These are phyloP conservation scores for Calephelis perditalis DNA, from an alignment of 2,888 invertebrate species.

Conservation along the genomic window DNA sequence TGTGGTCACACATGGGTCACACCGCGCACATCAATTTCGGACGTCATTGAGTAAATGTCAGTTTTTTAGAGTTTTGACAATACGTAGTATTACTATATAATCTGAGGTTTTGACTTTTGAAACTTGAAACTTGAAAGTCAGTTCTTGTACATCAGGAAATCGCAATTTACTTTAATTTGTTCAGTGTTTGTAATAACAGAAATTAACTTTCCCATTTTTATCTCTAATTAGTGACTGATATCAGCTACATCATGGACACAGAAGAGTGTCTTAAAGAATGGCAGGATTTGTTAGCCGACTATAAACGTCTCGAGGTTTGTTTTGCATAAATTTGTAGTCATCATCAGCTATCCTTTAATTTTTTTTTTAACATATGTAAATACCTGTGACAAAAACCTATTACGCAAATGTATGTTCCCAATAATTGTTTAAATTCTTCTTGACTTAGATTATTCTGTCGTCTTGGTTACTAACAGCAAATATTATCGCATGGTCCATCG, in stretches of 20 bases:
- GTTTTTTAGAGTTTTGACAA: not conserved
- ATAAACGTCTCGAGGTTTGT: constrained; percentile 88
- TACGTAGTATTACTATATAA: no score
- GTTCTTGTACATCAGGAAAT: not conserved
- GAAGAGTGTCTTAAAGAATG: constrained; percentile 85
- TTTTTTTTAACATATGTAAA: not conserved
- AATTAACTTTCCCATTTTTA: constrained; percentile 2
- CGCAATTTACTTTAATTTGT: constrained; percentile 2
- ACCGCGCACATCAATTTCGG: no score
- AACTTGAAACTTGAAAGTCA: not conserved
- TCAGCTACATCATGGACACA: constrained; percentile 67
- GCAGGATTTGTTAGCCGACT: constrained; percentile 88
- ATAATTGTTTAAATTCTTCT: not conserved
- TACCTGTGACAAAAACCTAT: no score
- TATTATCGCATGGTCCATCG: no score
- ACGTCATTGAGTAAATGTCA: not conserved
- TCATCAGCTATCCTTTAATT: not conserved
- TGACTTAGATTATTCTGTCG: not conserved
- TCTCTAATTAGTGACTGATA: constrained; percentile 12
- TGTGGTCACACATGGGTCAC: no score
- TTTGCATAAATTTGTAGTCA: constrained; percentile 11
- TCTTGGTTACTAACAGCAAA: constrained; percentile 10
- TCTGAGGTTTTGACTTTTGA: no score
- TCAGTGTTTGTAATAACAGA: constrained; percentile 5
- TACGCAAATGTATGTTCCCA: no score